A percentile compares a stretch with the other conserved stretches of the same genome.
Conservation (phyloP, 2,113 vertebrate species). For the Oriolus oriolus region DNA sequence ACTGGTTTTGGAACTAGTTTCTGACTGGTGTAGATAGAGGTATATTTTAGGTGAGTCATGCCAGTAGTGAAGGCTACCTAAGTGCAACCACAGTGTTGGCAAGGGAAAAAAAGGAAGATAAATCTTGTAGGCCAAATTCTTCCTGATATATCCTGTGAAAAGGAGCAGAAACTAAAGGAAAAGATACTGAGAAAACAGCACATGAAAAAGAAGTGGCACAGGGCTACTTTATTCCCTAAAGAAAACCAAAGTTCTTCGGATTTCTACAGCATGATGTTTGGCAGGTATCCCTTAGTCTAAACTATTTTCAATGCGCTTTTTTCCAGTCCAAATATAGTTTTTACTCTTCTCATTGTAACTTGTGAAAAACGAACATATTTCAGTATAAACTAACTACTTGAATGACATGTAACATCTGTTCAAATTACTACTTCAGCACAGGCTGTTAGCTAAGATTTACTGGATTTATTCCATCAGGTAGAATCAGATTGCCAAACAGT, state of each 20-base stretch:
- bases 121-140: not conserved
- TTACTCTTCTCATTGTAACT: not conserved
- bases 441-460: not conserved
- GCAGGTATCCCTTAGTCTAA: not conserved
- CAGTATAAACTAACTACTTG: not conserved
- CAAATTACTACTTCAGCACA: not conserved
- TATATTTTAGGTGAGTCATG: not conserved
- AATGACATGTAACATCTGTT: not conserved
- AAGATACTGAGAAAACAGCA: not conserved
- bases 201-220: not conserved
- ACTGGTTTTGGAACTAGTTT: constrained; percentile 12
- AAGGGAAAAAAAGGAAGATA: not conserved
- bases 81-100: not conserved
- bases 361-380: not conserved
- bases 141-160: not conserved
- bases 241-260: not conserved
- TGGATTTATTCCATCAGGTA: not conserved
- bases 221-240: not conserved
- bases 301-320: not conserved
- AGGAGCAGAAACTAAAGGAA: not conserved
- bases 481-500: not conserved
- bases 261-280: not conserved
- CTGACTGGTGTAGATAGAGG: not conserved
- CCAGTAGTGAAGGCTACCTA: not conserved
- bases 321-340: not conserved